Percentiles rank a stretch among this genome's conserved stretches.
Evolutionary conservation across 2,113 vertebrate genomes (phyloP).

Genomic region (Collichthys lucidus): DNA sequence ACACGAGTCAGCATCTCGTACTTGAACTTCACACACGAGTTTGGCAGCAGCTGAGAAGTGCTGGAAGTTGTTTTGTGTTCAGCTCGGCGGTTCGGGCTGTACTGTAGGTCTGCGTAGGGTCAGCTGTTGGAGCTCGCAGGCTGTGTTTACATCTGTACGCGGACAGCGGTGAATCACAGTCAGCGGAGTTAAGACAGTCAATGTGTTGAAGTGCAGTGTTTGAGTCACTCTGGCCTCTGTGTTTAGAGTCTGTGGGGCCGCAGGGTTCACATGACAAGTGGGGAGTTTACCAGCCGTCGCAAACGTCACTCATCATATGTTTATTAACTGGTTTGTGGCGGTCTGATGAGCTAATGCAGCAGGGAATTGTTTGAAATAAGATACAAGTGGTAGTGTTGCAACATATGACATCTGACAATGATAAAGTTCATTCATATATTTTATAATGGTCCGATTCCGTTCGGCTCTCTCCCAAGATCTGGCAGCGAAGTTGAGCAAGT

Average conservation of each 20-base stretch:
- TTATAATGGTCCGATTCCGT: background rate
- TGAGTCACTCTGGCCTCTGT: conserved; percentile 57
- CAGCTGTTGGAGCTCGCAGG: conserved; percentile 53
- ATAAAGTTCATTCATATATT: background rate
- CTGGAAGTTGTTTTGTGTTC: background rate
- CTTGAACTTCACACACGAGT: background rate
- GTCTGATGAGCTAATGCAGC: conserved; percentile 19
- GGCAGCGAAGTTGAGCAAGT: conserved; percentile 18
- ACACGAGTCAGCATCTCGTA: background rate
- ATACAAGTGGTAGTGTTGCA: conserved; percentile 12
- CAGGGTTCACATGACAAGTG: conserved; percentile 32
- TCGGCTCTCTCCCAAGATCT: background rate
- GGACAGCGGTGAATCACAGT: conserved; percentile 60
- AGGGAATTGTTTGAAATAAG: background rate
- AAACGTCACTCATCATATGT: background rate
- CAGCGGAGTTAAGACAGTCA: background rate
- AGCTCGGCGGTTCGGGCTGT: background rate
- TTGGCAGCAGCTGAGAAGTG: background rate
- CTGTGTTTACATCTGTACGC: conserved; percentile 64
- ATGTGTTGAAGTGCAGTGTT: conserved; percentile 40
- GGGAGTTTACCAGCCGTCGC: conserved; percentile 36
- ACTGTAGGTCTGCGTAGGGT: conserved; percentile 1
- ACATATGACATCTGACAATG: conserved; percentile 1
- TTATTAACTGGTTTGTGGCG: too few species aligned
- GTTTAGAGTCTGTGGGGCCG: conserved; percentile 66